These are phyloP conservation scores for Cephalopachus bancanus DNA, from an alignment of 2,797 vertebrate genomes.

Conservation along the genomic window DNA sequence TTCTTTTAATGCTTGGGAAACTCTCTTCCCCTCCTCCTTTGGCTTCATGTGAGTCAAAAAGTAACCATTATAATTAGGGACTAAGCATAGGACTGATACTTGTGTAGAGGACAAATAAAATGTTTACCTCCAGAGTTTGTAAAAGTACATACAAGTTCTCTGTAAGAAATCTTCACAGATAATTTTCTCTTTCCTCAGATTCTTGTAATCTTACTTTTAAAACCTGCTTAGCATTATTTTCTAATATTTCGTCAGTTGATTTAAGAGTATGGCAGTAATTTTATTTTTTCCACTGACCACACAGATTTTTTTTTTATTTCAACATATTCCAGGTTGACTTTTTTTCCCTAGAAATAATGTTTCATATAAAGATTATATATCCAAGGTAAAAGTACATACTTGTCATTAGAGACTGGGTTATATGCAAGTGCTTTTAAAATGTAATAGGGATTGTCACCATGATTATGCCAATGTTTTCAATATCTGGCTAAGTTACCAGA, in stretches of 20 bases:
- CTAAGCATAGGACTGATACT: background rate
- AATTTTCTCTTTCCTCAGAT: background rate
- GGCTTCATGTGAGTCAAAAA: background rate
- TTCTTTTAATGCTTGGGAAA: background rate
- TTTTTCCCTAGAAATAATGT: background rate
- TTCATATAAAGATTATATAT: conserved; percentile 8
- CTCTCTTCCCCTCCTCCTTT: background rate
- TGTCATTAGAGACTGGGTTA: background rate
- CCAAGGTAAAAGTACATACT: background rate
- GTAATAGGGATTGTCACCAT: background rate
- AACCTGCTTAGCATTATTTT: background rate
- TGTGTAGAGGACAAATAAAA: background rate
- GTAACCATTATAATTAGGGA: background rate
- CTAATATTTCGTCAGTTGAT: background rate
- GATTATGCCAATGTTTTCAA: background rate
- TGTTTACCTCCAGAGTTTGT: background rate
- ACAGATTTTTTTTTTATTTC: background rate
- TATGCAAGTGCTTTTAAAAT: background rate
- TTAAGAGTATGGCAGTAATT: background rate
- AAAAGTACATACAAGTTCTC: background rate
- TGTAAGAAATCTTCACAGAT: background rate
- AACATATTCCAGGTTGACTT: background rate
- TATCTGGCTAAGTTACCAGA: background rate
- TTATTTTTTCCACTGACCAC: background rate
- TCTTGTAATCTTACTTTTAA: background rate